Conservation (phyloP, 2,888 invertebrate genomes). For the Mystacides longicornis region DNA sequence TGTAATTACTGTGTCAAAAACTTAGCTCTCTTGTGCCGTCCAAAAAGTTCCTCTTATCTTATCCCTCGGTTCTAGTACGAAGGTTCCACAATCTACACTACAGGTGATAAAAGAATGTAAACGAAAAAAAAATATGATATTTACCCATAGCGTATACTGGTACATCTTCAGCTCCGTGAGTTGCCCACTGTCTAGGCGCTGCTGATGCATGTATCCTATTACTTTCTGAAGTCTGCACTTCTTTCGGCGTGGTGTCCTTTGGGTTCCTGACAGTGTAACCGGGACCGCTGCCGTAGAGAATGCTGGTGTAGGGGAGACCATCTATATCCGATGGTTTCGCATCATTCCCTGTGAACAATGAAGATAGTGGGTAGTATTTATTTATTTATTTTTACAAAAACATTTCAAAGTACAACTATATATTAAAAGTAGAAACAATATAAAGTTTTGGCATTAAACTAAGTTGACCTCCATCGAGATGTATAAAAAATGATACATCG, state of each 20-base stretch:
- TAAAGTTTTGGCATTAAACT: too few relatives aligned
- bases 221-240: conserved; percentile 34
- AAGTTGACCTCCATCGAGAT: too few relatives aligned
- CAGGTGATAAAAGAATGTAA: too few relatives aligned
- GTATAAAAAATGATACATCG: too few relatives aligned
- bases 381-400: background rate
- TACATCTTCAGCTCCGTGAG: conserved; percentile 79
- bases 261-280: conserved; percentile 63
- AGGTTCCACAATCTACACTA: too few relatives aligned
- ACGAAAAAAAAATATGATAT: too few relatives aligned
- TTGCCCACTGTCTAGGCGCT: conserved; percentile 71
- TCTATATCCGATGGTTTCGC: conserved; percentile 68
- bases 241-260: conserved; percentile 37
- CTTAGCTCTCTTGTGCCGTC: too few relatives aligned
- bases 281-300: conserved; percentile 71
- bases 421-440: too few relatives aligned
- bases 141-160: conserved; percentile 67
- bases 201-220: conserved; percentile 65
- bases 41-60: too few relatives aligned
- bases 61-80: too few relatives aligned
- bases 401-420: too few relatives aligned
- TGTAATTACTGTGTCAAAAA: too few relatives aligned
- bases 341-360: conserved; percentile 53
- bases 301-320: conserved; percentile 65
- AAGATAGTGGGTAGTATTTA: background rate